Evolutionary conservation across 2,888 invertebrate species (phyloP), one percentile per base, ranked within the genome.

Genomic region (Encarsia formosa): DNA sequence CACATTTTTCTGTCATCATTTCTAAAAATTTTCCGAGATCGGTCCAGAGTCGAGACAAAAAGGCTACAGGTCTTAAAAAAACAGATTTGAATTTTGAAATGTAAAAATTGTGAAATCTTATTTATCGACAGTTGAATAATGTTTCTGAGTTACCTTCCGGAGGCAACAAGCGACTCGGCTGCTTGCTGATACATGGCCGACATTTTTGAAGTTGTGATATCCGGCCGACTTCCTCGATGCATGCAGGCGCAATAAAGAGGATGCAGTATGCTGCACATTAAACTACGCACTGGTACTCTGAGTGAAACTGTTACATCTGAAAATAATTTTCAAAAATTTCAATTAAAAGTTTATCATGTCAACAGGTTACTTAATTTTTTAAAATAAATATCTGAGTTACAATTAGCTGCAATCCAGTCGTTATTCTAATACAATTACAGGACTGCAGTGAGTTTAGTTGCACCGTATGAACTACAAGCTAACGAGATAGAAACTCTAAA

Each of bases 221-320:
- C 77, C 49, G 80, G 75, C 61, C 79, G 79, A 47, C 76, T 76
- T 22, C 80, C 80, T 51, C 77, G 77, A 72, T 87, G 86, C 76
- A 86, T 85, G 71, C 87, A 87, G 44, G 83, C 78, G 68, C 87
- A 87, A 75, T 86, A 87, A 62, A 87, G 74, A 54, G 83, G 77
- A 70, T 87, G 86, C 71, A 87, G 78, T 64, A 86, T 75, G n/a
- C 81, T 80, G 64, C 87, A 87, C 81, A 84, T 84, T 67, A 81
- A 65, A 31, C 80, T 79, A 46, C 77, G 68, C 68, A 79, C 75
- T 34, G 56, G 43, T 53, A 86, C 80, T 53, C 87, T 78, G 26
- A 86, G 75, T 16, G 85, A 85, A 20, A 86, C 85, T 4, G 86
- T 83, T 34, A 86, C 86, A 69, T 87, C 87, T 87, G 73, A 1